Evolutionary conservation across 2,888 invertebrate genomes (phyloP), one percentile per base, ranked within the genome.

Genomic region (Nipponacmea schrenckii): DNA sequence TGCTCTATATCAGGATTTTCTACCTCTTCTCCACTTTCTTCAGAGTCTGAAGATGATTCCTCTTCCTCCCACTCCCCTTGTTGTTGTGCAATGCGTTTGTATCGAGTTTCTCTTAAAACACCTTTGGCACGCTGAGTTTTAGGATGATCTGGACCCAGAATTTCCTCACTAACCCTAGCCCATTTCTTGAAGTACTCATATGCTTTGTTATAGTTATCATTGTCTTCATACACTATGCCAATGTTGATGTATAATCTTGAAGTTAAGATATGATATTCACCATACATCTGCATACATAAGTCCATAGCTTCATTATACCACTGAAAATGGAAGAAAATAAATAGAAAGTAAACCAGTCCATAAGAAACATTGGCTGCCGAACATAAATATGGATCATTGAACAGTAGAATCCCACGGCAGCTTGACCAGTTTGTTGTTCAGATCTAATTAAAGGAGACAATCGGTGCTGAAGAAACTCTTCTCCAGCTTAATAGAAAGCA

Each of bases 211-310:
- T 83, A 87, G 80, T 87, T 83, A 71, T 82, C 84, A 72, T 86
- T 87, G 77, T 88, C 88, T 70, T 88, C 88, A 64, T 86, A 86
- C 14, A 87, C 86, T 50, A 88, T 88, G 62, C 87, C 88, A 64
- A 87, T 88, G 76, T 88, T 88, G 76, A 87, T 87, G 79, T 88
- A 87, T 44, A 88, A 83, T 68, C 88, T 79, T 20, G 86, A 85
- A 39, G 85, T 86, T 31, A 88, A 82, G 17, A 87, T 85, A 74
- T 86, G 86, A 68, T 84, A 82, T 76, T 87, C 88, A 17, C 88
- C 88, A 72, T 86, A 87, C 82, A 87, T 86, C 77, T 87, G 87
- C 83, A 85, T 85, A 70, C 86, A 85, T 67, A 88, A 77, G 69
- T 87, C 87, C 85, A 87, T 85, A 0, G 88, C 87, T 68, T 86